A percentile compares a stretch with the other conserved stretches of the same genome.
phyloP scores from a whole-genome alignment of 53 echinoderm and acorn worm genomes.

The Crossaster papposus region DNA sequence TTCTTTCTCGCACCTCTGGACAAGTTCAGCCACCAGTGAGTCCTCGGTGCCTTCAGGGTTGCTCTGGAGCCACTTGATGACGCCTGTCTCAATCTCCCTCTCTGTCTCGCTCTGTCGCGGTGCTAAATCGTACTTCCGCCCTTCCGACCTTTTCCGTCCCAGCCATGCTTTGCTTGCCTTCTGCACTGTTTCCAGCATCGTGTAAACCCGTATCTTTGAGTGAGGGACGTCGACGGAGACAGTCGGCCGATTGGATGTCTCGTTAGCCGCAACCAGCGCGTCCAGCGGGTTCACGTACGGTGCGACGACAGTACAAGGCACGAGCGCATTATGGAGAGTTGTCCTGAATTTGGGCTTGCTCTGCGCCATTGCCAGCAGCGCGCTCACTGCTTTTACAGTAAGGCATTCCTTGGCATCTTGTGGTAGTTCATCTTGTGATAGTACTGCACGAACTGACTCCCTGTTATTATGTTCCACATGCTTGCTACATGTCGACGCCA shows the following conservation, averaged over 20 bases:
- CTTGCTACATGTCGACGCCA: too few relatives aligned
- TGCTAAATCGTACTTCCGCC: constrained; percentile 17
- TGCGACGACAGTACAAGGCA: constrained; percentile 15
- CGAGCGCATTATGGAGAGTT: constrained; percentile 11
- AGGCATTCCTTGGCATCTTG: constrained; percentile 2
- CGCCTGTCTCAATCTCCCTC: constrained; percentile 14
- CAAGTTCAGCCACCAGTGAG: constrained; percentile 3
- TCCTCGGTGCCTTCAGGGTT: constrained; percentile 33
- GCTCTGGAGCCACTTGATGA: constrained; percentile 4
- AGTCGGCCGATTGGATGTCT: constrained; percentile 12
- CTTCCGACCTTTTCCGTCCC: not conserved
- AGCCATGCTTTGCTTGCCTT: not conserved
- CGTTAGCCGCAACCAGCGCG: constrained; percentile 22
- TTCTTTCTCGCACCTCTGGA: constrained; percentile 2
- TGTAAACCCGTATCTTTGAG: constrained; percentile 37
- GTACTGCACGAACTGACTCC: not conserved
- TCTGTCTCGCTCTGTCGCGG: constrained; percentile 4
- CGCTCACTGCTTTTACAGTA: constrained; percentile 3
- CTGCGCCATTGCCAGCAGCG: constrained; percentile 16
- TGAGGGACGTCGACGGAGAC: constrained; percentile 29
- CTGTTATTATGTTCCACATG: not conserved
- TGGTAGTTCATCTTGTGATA: not conserved
- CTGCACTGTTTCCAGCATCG: not conserved
- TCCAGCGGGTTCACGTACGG: constrained; percentile 35
- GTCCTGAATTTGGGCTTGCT: constrained; percentile 10